A percentile compares a stretch with the other conserved stretches of the same genome.
These are phyloP conservation scores for Carcinoscorpius rotundicauda DNA, from an alignment of 1,140 invertebrate genomes.

Conservation along the genomic window DNA sequence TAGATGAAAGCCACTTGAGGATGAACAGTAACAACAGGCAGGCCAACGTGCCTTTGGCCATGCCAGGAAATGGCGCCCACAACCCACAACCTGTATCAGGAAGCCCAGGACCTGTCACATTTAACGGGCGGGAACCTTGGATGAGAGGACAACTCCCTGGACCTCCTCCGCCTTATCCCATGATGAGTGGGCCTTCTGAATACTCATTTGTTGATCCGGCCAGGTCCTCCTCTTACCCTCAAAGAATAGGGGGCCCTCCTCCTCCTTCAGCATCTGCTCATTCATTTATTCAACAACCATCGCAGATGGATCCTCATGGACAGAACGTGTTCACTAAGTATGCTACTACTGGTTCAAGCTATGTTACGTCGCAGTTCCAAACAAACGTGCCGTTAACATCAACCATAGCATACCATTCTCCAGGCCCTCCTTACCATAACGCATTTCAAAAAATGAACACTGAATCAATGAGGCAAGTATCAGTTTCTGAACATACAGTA, in stretches of 20 bases:
- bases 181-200: background rate
- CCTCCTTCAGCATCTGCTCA: background rate
- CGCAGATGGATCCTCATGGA: background rate
- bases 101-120: conserved; percentile 9
- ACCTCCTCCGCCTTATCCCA: conserved; percentile 7
- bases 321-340: too few relatives aligned
- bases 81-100: conserved; percentile 5
- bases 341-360: background rate
- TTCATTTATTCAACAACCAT: background rate
- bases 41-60: conserved; percentile 9
- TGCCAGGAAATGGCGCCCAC: conserved; percentile 12
- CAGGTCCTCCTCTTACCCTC: too few relatives aligned
- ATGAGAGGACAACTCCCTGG: conserved; percentile 9
- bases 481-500: background rate
- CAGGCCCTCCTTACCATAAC: background rate
- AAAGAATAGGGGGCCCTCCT: background rate
- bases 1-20: conserved; percentile 6
- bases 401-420: background rate
- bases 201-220: background rate
- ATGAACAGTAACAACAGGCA: conserved; percentile 20
- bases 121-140: conserved; percentile 15
- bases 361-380: conserved; percentile 1
- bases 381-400: background rate
- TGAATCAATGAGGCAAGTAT: background rate
- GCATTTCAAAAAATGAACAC: background rate